Percentiles rank a stretch among this genome's conserved stretches.
These are phyloP conservation scores for Drosophila kikkawai DNA, from an alignment of 1,140 invertebrate genomes.

Conservation along the genomic window DNA sequence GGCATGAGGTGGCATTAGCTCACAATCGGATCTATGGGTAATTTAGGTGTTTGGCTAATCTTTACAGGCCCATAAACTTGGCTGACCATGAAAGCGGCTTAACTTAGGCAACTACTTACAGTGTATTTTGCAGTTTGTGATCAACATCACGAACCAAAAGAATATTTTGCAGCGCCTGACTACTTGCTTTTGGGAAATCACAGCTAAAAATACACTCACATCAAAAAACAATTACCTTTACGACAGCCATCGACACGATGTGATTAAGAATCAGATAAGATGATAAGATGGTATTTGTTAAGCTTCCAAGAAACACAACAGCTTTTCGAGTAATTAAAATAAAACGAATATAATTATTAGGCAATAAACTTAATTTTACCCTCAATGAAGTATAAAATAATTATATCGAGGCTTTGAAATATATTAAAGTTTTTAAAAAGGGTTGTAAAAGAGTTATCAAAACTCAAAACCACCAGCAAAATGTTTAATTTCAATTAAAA, in stretches of 20 bases:
- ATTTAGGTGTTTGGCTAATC: slow-evolving; percentile 13
- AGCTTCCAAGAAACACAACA: slow-evolving; percentile 19
- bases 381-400: neutral
- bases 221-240: slow-evolving; percentile 62
- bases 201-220: slow-evolving; percentile 42
- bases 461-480: neutral
- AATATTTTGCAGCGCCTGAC: neutral
- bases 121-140: slow-evolving; percentile 10
- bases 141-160: neutral
- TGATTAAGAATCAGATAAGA: slow-evolving; percentile 47
- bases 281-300: slow-evolving; percentile 33
- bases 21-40: neutral
- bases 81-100: slow-evolving; percentile 35
- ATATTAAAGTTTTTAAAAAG: neutral
- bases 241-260: slow-evolving; percentile 28
- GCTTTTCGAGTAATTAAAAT: neutral
- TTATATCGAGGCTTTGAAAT: neutral
- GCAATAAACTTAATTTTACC: neutral
- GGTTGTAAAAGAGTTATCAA: neutral
- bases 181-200: slow-evolving; percentile 45
- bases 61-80: slow-evolving; percentile 36
- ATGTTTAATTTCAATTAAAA: neutral
- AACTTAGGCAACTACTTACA: slow-evolving; percentile 9
- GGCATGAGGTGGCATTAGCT: slow-evolving; percentile 6
- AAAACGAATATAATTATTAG: neutral